Evolutionary conservation across 2,113 vertebrate species (phyloP).

Genomic region (Neodon shergylaensis): DNA sequence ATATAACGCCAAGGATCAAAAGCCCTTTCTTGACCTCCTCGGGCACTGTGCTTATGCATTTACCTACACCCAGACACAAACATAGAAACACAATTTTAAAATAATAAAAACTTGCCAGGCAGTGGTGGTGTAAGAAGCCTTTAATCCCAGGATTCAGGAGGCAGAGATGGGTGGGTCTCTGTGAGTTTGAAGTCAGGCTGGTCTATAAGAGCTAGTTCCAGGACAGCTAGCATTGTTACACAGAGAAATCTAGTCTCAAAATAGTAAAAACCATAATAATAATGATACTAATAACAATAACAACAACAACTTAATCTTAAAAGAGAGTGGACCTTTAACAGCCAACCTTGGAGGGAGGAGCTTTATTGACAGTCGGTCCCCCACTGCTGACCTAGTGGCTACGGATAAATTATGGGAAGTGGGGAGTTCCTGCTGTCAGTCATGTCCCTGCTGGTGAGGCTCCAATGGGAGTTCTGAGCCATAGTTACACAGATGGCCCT

Average conservation of each 20-base stretch:
- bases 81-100: background rate
- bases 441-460: background rate
- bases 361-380: rapidly evolving
- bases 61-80: background rate
- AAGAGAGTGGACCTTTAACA: background rate
- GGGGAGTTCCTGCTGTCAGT: too few species aligned
- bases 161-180: too few species aligned
- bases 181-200: too few species aligned
- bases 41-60: background rate
- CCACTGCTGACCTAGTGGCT: background rate
- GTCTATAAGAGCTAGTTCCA: too few species aligned
- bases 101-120: background rate
- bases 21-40: background rate
- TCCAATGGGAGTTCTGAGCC: background rate
- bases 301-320: background rate
- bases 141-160: too few species aligned
- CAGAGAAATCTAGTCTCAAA: too few species aligned
- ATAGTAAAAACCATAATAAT: too few species aligned
- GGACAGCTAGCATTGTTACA: too few species aligned
- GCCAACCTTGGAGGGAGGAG: too few species aligned
- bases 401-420: background rate
- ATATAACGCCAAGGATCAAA: background rate
- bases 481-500: background rate
- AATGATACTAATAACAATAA: too few species aligned
- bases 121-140: too few species aligned